phyloP scores from a whole-genome alignment of 2,797 vertebrate species.

The Gila robusta region DNA sequence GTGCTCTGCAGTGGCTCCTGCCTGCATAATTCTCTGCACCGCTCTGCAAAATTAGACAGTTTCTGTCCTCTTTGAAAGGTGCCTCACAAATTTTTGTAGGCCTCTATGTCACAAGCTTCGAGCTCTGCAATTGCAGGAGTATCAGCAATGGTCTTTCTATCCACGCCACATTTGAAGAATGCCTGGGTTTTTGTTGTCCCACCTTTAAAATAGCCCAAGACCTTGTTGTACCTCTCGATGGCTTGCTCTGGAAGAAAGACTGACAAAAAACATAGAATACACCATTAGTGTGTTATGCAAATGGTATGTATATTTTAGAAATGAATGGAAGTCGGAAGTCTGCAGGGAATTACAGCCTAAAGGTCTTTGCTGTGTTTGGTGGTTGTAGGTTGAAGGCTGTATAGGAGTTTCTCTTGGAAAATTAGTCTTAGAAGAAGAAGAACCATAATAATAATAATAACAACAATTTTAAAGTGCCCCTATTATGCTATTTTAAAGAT shows the following conservation, averaged over 20 bases:
- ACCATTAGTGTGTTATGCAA: neutral
- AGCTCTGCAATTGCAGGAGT: neutral
- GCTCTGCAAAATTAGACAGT: neutral
- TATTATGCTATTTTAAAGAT: too few relatives aligned
- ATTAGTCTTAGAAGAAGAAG: neutral
- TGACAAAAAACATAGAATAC: neutral
- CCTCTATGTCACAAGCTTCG: neutral
- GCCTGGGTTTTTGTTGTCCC: neutral
- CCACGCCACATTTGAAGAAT: neutral
- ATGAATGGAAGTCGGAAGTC: neutral
- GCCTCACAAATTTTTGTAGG: neutral
- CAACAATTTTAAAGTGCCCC: too few relatives aligned
- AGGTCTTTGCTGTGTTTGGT: neutral
- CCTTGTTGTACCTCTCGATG: neutral
- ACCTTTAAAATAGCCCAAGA: neutral
- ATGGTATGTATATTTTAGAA: neutral
- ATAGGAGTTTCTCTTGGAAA: neutral
- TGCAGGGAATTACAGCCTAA: neutral
- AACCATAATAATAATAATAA: neutral
- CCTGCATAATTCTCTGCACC: neutral
- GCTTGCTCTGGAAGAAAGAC: constrained; percentile 2
- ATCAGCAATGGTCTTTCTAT: neutral
- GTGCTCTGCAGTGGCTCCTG: neutral
- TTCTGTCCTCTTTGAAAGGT: neutral
- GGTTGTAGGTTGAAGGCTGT: neutral